Evolutionary conservation across 2,888 invertebrate species (phyloP).

Genomic region (Drosophila rellima): DNA sequence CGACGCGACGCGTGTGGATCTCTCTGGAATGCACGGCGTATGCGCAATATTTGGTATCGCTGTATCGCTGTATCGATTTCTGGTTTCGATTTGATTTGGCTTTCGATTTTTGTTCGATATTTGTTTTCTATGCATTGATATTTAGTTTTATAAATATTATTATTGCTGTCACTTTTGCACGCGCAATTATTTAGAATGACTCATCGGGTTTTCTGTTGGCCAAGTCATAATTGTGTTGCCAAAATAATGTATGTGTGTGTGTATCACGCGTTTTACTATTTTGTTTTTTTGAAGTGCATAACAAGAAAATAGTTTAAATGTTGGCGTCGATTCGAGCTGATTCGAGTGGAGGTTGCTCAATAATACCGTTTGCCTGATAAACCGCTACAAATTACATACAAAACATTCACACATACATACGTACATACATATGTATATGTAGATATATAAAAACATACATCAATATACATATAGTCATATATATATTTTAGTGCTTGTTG

Average conservation of each 20-base stretch:
- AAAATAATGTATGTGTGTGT: slow-evolving; percentile 42
- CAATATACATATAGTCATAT: slow-evolving; percentile 43
- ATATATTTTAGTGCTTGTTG: slow-evolving; percentile 36
- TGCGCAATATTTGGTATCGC: slow-evolving; percentile 60
- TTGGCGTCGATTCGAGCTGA: slow-evolving; percentile 50
- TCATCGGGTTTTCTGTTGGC: slow-evolving; percentile 72
- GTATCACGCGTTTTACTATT: slow-evolving; percentile 28
- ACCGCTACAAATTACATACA: slow-evolving; percentile 77
- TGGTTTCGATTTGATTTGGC: slow-evolving; percentile 32
- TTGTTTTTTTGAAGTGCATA: slow-evolving; percentile 69
- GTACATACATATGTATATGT: slow-evolving; percentile 41
- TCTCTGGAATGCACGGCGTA: slow-evolving; percentile 71
- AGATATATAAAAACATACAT: slow-evolving; percentile 36
- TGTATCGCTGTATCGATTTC: slow-evolving; percentile 19
- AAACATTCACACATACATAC: slow-evolving; percentile 45
- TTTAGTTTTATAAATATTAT: slow-evolving; percentile 65
- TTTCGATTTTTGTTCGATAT: slow-evolving; percentile 21
- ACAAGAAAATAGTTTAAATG: slow-evolving; percentile 79
- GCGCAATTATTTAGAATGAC: slow-evolving; percentile 76
- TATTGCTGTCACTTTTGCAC: slow-evolving; percentile 58
- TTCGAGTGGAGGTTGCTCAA: slow-evolving; percentile 79
- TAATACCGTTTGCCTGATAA: slow-evolving; percentile 79
- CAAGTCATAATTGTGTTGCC: slow-evolving; percentile 63
- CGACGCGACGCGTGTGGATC: slow-evolving; percentile 51
- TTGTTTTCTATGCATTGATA: slow-evolving; percentile 54